phyloP scores from a whole-genome alignment of 1,140 invertebrate genomes.

The Atta texana region DNA sequence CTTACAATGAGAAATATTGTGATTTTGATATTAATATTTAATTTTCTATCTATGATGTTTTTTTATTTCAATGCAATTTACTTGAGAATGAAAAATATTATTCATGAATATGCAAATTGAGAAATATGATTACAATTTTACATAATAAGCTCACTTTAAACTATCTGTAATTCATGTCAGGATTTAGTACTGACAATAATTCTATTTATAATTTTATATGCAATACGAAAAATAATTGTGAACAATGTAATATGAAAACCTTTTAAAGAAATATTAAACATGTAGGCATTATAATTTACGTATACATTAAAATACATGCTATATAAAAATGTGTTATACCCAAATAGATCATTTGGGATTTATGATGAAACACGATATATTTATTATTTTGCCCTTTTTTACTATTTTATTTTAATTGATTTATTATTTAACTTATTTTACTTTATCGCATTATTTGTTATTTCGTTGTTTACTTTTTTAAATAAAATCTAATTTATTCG shows the following conservation, averaged over 20 bases:
- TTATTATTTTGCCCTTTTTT: background rate
- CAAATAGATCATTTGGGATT: background rate
- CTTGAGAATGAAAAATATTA: constrained; percentile 3
- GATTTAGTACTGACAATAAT: background rate
- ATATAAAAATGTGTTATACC: background rate
- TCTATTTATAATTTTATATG: background rate
- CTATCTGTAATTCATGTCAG: background rate
- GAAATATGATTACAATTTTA: background rate
- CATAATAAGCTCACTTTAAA: background rate
- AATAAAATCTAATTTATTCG: background rate
- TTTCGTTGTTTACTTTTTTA: background rate
- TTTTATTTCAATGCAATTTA: constrained; percentile 1
- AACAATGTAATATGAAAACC: background rate
- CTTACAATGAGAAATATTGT: background rate
- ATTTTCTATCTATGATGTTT: background rate
- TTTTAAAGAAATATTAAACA: background rate
- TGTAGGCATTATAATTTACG: background rate
- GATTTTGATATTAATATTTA: constrained; percentile 13
- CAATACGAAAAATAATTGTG: background rate
- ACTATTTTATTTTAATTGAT: constrained; percentile 11
- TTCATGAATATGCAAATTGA: background rate
- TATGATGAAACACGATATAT: background rate
- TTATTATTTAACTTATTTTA: background rate
- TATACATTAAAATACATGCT: background rate
- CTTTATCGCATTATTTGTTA: background rate